A percentile compares a stretch with the other conserved stretches of the same genome.
Evolutionary conservation across 2,113 vertebrate species (phyloP).

Genomic region (Indri indri): DNA sequence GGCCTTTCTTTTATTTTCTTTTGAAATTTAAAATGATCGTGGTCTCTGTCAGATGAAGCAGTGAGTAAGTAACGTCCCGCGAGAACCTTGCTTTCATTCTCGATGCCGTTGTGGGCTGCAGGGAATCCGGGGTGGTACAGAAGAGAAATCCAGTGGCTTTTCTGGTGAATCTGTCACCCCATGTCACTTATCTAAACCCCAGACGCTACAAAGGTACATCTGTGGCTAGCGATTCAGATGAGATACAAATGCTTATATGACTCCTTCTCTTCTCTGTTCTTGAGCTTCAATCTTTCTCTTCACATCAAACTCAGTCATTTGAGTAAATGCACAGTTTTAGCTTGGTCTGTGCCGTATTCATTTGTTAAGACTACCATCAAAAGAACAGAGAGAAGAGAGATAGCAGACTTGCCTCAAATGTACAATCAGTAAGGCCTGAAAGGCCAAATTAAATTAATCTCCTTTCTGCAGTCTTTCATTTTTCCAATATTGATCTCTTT

Average conservation of each 20-base stretch:
- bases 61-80: neutral
- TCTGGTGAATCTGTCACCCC: neutral
- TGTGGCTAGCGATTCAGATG: neutral
- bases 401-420: neutral
- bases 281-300: neutral
- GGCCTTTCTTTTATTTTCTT: constrained; percentile 57
- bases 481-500: neutral
- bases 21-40: constrained; percentile 26
- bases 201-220: neutral
- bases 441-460: neutral
- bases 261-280: neutral
- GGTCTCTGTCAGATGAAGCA: neutral
- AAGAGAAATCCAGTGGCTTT: neutral
- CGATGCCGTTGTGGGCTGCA: neutral
- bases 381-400: constrained; percentile 11
- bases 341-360: neutral
- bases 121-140: neutral
- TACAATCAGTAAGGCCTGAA: neutral
- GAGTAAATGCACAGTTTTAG: neutral
- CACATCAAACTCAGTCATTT: neutral
- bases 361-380: neutral
- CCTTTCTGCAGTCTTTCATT: neutral
- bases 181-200: neutral
- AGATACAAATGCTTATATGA: neutral
- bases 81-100: constrained; percentile 7